Evolutionary conservation across 2,888 invertebrate genomes (phyloP).

Genomic region (Brachyopa scutellaris): DNA sequence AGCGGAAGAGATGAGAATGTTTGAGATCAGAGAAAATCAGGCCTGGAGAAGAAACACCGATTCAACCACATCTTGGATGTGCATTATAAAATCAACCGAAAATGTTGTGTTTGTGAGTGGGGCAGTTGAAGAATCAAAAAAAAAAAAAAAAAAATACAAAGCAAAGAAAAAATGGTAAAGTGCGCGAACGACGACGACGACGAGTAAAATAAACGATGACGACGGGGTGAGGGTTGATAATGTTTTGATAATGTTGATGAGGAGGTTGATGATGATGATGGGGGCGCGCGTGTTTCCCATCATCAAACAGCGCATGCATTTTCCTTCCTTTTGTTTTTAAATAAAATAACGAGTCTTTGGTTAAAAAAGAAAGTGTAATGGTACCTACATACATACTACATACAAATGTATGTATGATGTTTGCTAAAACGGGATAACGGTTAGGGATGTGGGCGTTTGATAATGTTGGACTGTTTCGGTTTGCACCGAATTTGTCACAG

Average conservation of each 20-base stretch:
- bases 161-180: slow-evolving; percentile 30
- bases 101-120: slow-evolving; percentile 21
- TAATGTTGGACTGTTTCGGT: too few relatives aligned
- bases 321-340: too few relatives aligned
- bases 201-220: slow-evolving; percentile 5
- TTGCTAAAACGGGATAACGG: too few relatives aligned
- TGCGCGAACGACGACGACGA: slow-evolving; percentile 5
- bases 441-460: too few relatives aligned
- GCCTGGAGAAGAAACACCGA: slow-evolving; percentile 9
- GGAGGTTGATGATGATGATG: background rate
- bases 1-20: slow-evolving; percentile 13
- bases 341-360: too few relatives aligned
- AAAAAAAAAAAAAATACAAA: background rate
- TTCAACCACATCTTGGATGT: slow-evolving; percentile 1
- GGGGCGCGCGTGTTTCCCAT: slow-evolving; percentile 33
- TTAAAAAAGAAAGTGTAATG: too few relatives aligned
- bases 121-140: background rate
- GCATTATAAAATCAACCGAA: slow-evolving; percentile 37
- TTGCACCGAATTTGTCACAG: too few relatives aligned
- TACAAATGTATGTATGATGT: too few relatives aligned
- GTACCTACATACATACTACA: too few relatives aligned
- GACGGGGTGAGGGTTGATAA: slow-evolving; percentile 41
- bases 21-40: slow-evolving; percentile 17
- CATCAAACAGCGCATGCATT: slow-evolving; percentile 41
- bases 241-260: slow-evolving; percentile 55